Base-by-base conservation (phyloP, 2,888 invertebrate genomes). In the Dinocampus coccinellae region DNA sequence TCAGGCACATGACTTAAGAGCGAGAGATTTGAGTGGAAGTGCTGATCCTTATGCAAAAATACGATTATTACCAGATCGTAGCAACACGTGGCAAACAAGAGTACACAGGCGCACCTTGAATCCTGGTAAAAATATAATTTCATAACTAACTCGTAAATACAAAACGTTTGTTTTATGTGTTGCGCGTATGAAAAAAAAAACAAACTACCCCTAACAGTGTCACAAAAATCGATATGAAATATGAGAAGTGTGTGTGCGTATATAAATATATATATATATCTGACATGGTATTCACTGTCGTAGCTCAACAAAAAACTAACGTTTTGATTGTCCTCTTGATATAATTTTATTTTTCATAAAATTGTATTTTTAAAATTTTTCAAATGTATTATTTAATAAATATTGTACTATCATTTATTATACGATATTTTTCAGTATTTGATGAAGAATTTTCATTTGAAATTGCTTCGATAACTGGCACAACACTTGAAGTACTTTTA, bases 401-500 rank as follows among this genome's bases (percentile, higher is more conserved):
- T 29, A 60, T 75, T 63, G 47, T 22, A 20, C 55, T 55, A 67
- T 52, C 57, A 33, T 66, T 55, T 39, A 53, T 34, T 47, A 11
- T 68, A 52, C 74, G 73, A 72, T 70, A 69, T 66, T 57, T 75
- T 83, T 1, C 79, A 91, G 91, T 91, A 69, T 93, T 93, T 78
- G 92, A 92, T 75, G 92, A 93, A 81, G 91, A 92, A 78, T 92
- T 93, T 77, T 90, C 92, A 3, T 93, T 93, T 79, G 92, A 93
- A 81, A 90, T 91, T 36, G 85, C 87, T n/a, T 87, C 89, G 1
- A 84, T 92, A 66, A 87, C 88, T 7, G 88, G 89, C 47, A 88
- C 90, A 65, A 90, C 90, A 0, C 85, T 93, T 71, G 92, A 93
- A 84, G 88, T 93, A 64, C 84, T 92, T 4, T 80, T 93, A 0